These are phyloP conservation scores for Yoshiicerus persimilis DNA, from an alignment of 1,140 invertebrate genomes.

Conservation along the genomic window DNA sequence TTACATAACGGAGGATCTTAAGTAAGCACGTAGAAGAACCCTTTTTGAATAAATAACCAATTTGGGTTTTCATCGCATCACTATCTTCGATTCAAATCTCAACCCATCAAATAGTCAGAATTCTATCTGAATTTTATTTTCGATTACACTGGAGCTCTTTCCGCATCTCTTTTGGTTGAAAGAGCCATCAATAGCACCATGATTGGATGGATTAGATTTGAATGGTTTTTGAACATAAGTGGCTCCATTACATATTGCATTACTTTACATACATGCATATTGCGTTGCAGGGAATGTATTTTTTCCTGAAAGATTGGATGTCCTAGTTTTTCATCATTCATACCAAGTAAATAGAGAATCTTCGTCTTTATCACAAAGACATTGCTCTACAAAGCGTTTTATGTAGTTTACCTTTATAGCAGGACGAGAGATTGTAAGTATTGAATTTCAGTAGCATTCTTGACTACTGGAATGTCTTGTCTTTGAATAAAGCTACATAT, in stretches of 20 bases:
- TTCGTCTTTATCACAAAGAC: background rate
- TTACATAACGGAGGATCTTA: background rate
- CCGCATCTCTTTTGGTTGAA: background rate
- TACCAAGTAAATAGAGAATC: background rate
- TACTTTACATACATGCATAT: background rate
- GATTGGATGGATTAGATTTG: background rate
- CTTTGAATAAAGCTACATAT: no score
- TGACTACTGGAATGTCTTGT: background rate
- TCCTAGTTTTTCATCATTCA: background rate
- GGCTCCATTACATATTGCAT: background rate
- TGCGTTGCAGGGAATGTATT: background rate
- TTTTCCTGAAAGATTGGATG: no score
- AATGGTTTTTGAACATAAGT: background rate
- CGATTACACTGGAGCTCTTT: background rate
- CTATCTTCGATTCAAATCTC: background rate
- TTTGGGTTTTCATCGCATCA: background rate
- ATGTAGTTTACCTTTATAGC: background rate
- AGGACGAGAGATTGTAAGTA: background rate
- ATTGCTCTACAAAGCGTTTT: background rate
- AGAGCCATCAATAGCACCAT: background rate
- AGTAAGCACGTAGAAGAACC: background rate
- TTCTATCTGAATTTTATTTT: background rate
- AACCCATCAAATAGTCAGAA: background rate
- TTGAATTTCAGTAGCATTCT: background rate
- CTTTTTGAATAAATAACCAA: background rate